Evolutionary conservation across 2,797 vertebrate genomes (phyloP).

Genomic region (Peromyscus eremicus): DNA sequence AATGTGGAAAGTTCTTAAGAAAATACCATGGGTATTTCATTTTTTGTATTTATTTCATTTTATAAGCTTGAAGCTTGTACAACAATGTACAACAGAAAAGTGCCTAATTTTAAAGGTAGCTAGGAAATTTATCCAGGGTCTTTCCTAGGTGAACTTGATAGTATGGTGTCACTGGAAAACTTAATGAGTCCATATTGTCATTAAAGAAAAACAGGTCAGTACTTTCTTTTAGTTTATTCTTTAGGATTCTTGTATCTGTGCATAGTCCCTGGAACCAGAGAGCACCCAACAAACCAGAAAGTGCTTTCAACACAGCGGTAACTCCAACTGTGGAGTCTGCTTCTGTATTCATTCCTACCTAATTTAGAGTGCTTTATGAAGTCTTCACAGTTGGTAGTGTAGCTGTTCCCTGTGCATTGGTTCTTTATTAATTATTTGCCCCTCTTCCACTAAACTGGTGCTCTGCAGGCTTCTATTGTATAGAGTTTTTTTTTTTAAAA

Average conservation of each 20-base stretch:
- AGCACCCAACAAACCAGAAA: not conserved
- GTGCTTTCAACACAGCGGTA: not conserved
- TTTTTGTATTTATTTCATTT: not conserved
- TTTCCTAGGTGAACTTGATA: not conserved
- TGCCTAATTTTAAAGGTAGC: not conserved
- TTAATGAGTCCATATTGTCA: not conserved
- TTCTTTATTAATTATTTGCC: not conserved
- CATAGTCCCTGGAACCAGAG: not conserved
- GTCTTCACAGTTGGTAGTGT: not conserved
- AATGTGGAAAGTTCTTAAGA: not conserved
- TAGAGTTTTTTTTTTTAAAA: constrained; percentile 46
- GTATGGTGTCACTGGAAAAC: not conserved
- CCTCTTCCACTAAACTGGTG: constrained; percentile 49
- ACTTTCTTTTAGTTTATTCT: not conserved
- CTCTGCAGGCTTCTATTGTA: not conserved
- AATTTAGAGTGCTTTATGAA: not conserved
- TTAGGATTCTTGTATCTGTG: not conserved
- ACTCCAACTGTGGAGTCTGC: not conserved
- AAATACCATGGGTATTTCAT: not conserved
- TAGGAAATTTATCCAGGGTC: not conserved
- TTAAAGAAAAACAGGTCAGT: not conserved
- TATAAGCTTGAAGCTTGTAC: not conserved
- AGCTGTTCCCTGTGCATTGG: not conserved
- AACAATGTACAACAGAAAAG: not conserved
- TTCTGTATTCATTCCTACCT: not conserved